Evolutionary conservation across 1,140 invertebrate genomes (phyloP).

Genomic region (Sitophilus oryzae): DNA sequence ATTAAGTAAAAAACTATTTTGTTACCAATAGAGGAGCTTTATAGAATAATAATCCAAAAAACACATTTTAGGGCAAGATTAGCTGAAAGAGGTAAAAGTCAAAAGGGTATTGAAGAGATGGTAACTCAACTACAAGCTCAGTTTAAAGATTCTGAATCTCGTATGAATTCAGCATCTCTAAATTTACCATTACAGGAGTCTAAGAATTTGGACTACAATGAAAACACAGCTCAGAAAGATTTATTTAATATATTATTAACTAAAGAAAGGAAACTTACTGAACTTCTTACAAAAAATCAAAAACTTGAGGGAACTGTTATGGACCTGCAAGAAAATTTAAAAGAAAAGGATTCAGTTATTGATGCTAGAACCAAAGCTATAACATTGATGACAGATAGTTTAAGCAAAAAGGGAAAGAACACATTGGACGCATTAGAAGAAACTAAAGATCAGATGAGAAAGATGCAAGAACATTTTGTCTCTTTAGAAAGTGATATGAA

Average conservation of each 20-base stretch:
- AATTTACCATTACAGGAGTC: constrained; percentile 41
- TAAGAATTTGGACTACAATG: constrained; percentile 37
- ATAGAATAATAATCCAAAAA: constrained; percentile 3
- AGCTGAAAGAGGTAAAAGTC: constrained; percentile 44
- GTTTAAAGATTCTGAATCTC: constrained; percentile 43
- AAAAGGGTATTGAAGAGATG: constrained; percentile 46
- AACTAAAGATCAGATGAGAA: constrained; percentile 70
- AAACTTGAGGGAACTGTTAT: constrained; percentile 60
- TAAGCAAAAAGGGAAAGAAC: constrained; percentile 65
- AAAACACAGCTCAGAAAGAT: constrained; percentile 39
- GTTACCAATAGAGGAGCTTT: no score
- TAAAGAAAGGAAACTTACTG: constrained; percentile 48
- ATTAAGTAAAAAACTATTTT: no score
- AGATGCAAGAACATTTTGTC: constrained; percentile 73
- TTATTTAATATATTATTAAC: constrained; percentile 41
- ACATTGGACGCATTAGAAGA: constrained; percentile 68
- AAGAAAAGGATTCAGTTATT: constrained; percentile 82
- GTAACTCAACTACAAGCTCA: constrained; percentile 45
- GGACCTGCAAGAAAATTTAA: constrained; percentile 71
- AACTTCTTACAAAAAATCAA: constrained; percentile 51
- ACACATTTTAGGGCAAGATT: constrained; percentile 39
- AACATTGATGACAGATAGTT: constrained; percentile 67
- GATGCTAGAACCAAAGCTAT: constrained; percentile 76
- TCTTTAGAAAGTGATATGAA: constrained; percentile 65
- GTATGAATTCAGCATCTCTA: constrained; percentile 38